Conservation (phyloP, 2,888 invertebrate species). For the Ophioninae sp. region DNA sequence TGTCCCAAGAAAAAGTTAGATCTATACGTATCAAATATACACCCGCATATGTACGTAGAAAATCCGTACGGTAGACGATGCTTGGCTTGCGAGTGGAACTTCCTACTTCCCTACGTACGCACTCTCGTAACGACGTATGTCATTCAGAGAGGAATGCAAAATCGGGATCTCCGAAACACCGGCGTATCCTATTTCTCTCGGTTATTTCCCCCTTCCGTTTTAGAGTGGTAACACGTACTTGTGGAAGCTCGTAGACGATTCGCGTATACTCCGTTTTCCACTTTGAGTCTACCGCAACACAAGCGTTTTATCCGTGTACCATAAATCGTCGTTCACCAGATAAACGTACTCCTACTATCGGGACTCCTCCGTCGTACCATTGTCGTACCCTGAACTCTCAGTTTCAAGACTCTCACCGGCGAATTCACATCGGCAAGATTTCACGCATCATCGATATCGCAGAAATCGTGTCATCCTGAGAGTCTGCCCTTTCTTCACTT, state of each 20-base stretch:
- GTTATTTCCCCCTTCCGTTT: slow-evolving; percentile 29
- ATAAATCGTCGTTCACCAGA: slow-evolving; percentile 57
- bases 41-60: background rate
- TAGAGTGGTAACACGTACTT: slow-evolving; percentile 42
- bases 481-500: slow-evolving; percentile 9
- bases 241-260: slow-evolving; percentile 19
- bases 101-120: background rate
- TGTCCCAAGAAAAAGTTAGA: slow-evolving; percentile 49
- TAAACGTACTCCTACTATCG: slow-evolving; percentile 49
- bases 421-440: slow-evolving; percentile 37
- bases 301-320: slow-evolving; percentile 41
- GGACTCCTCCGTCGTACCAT: slow-evolving; percentile 24
- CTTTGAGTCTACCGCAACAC: slow-evolving; percentile 50
- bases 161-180: slow-evolving; percentile 43
- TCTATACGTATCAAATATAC: slow-evolving; percentile 15
- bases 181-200: slow-evolving; percentile 30
- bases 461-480: slow-evolving; percentile 19
- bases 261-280: slow-evolving; percentile 52
- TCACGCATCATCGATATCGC: slow-evolving; percentile 33
- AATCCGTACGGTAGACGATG: slow-evolving; percentile 11
- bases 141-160: slow-evolving; percentile 50
- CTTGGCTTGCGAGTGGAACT: slow-evolving; percentile 31
- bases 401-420: slow-evolving; percentile 44
- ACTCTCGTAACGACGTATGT: slow-evolving; percentile 32
- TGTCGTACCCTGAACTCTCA: slow-evolving; percentile 13